phyloP scores from a whole-genome alignment of 2,888 invertebrate genomes.

The Tenthredo notha region DNA sequence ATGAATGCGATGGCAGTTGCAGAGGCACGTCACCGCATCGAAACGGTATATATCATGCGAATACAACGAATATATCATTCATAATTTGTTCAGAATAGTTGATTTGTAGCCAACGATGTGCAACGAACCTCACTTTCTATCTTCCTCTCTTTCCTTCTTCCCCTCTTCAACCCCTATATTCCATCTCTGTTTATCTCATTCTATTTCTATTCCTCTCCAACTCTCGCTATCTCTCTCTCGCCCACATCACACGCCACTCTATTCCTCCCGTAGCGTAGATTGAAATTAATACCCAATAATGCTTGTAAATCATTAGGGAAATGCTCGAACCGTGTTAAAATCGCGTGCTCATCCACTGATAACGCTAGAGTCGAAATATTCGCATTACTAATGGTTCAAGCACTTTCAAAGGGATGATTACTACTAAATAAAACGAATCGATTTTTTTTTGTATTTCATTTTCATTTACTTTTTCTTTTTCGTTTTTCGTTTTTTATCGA shows the following conservation, averaged over 20 bases:
- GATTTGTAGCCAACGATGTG: conserved; percentile 77
- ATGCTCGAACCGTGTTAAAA: conserved; percentile 61
- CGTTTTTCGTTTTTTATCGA: too few relatives aligned
- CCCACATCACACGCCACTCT: conserved; percentile 52
- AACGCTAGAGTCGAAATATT: conserved; percentile 25
- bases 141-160: conserved; percentile 66
- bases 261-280: conserved; percentile 67
- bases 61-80: conserved; percentile 75
- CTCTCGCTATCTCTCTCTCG: conserved; percentile 65
- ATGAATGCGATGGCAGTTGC: conserved; percentile 40
- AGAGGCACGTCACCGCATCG: conserved; percentile 47
- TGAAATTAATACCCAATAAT: conserved; percentile 78
- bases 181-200: conserved; percentile 31
- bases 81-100: conserved; percentile 77
- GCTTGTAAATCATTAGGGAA: conserved; percentile 77
- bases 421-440: background rate
- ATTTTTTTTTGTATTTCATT: background rate
- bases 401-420: background rate
- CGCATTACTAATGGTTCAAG: background rate
- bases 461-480: background rate
- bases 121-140: conserved; percentile 68
- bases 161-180: conserved; percentile 56
- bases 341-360: conserved; percentile 50
- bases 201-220: conserved; percentile 64
- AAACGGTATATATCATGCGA: conserved; percentile 36